Conservation (phyloP, 2,113 vertebrate genomes). For the Leptocoma aspasia region DNA sequence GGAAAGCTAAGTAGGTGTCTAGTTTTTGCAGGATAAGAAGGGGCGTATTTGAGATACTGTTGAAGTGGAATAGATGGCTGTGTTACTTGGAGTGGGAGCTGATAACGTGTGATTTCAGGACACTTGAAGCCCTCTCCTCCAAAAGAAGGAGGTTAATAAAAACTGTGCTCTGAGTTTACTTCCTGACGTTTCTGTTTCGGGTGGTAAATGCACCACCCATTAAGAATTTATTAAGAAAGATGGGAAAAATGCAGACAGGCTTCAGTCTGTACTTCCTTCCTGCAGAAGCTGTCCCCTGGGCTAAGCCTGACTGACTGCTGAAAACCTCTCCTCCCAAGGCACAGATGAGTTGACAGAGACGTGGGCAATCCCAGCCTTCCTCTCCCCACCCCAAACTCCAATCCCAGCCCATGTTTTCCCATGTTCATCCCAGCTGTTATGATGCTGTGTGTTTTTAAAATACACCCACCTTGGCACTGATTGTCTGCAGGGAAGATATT, state of each 20-base stretch:
- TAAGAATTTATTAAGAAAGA: not conserved
- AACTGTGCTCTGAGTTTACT: not conserved
- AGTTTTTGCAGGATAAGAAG: slow-evolving; percentile 34
- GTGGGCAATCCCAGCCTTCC: not conserved
- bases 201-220: not conserved
- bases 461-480: not conserved
- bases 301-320: not conserved
- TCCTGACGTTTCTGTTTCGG: not conserved
- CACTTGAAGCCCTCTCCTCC: slow-evolving; percentile 18
- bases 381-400: not conserved
- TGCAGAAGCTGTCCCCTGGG: not conserved
- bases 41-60: slow-evolving; percentile 5
- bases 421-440: not conserved
- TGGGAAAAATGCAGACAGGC: not conserved
- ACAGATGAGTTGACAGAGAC: not conserved
- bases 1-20: slow-evolving; percentile 26
- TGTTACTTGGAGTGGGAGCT: slow-evolving; percentile 37
- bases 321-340: not conserved
- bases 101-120: slow-evolving; percentile 25
- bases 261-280: not conserved
- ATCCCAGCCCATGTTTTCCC: not conserved
- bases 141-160: not conserved
- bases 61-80: slow-evolving; percentile 28
- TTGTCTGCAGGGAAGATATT: not conserved
- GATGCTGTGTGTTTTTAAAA: not conserved